A percentile compares a stretch with the other conserved stretches of the same genome.
These are phyloP conservation scores for Athalia rosae DNA, from an alignment of 2,888 invertebrate species.

Conservation along the genomic window DNA sequence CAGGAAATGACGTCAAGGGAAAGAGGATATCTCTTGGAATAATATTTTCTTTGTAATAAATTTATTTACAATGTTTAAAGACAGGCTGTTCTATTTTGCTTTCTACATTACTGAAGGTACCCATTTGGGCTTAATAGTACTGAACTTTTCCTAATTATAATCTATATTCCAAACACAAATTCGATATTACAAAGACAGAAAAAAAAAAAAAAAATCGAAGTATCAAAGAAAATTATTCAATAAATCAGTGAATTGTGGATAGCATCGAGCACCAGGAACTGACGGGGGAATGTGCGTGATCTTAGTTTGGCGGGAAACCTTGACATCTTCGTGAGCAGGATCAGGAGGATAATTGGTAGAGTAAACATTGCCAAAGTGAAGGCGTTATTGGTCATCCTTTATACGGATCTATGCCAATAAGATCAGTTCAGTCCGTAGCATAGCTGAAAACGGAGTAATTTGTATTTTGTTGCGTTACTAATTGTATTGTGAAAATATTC, in stretches of 20 bases:
- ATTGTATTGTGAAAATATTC: slow-evolving; percentile 64
- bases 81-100: neutral
- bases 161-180: too few relatives aligned
- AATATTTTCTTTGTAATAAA: neutral
- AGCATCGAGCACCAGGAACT: neutral
- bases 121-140: too few relatives aligned
- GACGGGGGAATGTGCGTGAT: too few relatives aligned
- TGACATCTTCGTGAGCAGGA: slow-evolving; percentile 24
- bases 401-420: slow-evolving; percentile 47
- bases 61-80: neutral
- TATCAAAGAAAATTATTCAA: neutral
- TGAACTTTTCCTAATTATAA: too few relatives aligned
- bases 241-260: neutral
- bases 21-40: neutral
- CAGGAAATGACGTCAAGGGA: slow-evolving; percentile 20
- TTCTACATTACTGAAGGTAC: too few relatives aligned
- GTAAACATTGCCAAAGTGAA: slow-evolving; percentile 44
- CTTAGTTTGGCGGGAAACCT: slow-evolving; percentile 19
- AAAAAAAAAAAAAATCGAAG: neutral
- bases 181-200: too few relatives aligned
- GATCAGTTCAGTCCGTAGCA: neutral
- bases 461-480: slow-evolving; percentile 58
- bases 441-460: neutral
- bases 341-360: slow-evolving; percentile 15
- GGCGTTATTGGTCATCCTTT: neutral